Base-by-base conservation (phyloP, 2,888 invertebrate species). In the Drosophila affinis region DNA sequence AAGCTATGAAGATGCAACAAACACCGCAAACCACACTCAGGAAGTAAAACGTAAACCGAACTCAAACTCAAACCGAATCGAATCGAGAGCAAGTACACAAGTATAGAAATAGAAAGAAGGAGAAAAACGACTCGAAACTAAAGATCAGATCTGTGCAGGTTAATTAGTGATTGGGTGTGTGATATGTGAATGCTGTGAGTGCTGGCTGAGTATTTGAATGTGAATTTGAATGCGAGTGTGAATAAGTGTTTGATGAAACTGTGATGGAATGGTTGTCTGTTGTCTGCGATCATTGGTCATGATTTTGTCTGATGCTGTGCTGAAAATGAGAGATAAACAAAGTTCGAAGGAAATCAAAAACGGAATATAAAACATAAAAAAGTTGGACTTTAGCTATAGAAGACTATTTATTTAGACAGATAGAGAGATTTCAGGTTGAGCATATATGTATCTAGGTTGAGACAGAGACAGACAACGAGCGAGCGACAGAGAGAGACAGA, bases 1-100 rank as follows among this genome's bases (percentile, higher is more conserved):
- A 92, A 92, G 92, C 92, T 92, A 92, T 92, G 92, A 92, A 92
- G 92, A 91, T 92, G 91, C 92, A 92, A 92, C 91, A 89, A 92
- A 92, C 90, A 91, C 89, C 89, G 90, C 89, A 90, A 89, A 90
- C 85, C 88, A 89, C 87, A 89, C 88, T 89, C 84, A 88, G 77
- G 86, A 78, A 78, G 76, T 70, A 77, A 49, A 63, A 62, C 58
- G 54, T 59, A 75, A 76, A 70, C 58, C 39, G 44, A 76, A 72
- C 58, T 72, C 21, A 72, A 64, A 29, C 62, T 72, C 21, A 72
- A 64, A 29, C 62, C 49, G 69, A 72, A 24, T 24, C 24, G 24
- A 24, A 24, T 24, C 24, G 74, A 75, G 59, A 34, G 34, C 34
- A 39, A 39, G 39, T 39, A 39, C 39, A 39, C 39, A 39, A 39